These are phyloP conservation scores for Echinometra lucunter DNA, from an alignment of 53 echinoderm and acorn worm species.

Conservation along the genomic window DNA sequence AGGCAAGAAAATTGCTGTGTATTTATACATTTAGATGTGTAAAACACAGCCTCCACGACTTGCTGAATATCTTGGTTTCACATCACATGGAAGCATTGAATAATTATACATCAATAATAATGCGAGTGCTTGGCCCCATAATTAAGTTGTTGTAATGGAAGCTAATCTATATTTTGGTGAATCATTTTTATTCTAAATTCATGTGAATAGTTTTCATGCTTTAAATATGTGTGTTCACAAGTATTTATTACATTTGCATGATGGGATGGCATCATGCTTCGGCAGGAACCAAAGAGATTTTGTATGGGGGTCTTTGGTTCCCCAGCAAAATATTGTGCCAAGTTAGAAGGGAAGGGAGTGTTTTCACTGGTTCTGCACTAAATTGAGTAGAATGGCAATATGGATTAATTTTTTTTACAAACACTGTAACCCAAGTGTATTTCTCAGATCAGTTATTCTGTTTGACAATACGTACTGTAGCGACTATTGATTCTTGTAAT, in stretches of 20 bases:
- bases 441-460: constrained; percentile 23
- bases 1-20: constrained; percentile 54
- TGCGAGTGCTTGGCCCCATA: constrained; percentile 58
- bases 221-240: constrained; percentile 61
- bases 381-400: constrained; percentile 61
- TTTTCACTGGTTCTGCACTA: constrained; percentile 64
- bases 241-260: constrained; percentile 63
- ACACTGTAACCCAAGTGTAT: constrained; percentile 34
- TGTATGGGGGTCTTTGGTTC: constrained; percentile 60
- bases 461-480: constrained; percentile 19
- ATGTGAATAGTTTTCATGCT: constrained; percentile 52
- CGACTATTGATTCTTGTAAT: constrained; percentile 23
- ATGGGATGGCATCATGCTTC: constrained; percentile 60
- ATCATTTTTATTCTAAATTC: constrained; percentile 59
- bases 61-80: constrained; percentile 61
- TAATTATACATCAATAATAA: constrained; percentile 61
- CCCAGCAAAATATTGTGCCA: constrained; percentile 61
- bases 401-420: constrained; percentile 56
- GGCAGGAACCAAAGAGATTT: constrained; percentile 61
- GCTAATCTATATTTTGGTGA: constrained; percentile 58
- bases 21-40: constrained; percentile 58
- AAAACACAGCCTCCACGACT: constrained; percentile 60
- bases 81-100: constrained; percentile 64
- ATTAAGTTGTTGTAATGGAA: constrained; percentile 61
- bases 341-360: constrained; percentile 64